These are phyloP conservation scores for Rachycentron canadum DNA, from an alignment of 2,797 vertebrate species.

Conservation along the genomic window DNA sequence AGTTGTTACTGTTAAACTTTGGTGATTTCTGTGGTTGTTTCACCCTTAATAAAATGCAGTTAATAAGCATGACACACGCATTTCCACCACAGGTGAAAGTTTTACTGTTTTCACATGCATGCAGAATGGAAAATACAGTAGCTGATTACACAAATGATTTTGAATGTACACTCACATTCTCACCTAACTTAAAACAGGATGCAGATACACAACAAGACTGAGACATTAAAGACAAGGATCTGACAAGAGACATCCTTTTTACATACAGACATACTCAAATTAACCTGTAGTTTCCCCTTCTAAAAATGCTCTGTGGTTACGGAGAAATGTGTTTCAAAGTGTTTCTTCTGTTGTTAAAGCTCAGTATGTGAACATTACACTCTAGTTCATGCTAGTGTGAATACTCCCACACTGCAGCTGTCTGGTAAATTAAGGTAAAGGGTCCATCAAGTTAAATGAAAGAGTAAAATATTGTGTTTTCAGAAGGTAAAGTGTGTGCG, in stretches of 20 bases:
- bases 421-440: constrained; percentile 2
- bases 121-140: constrained; percentile 2
- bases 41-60: constrained; percentile 1
- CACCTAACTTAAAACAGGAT: background rate
- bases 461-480: constrained; percentile 10
- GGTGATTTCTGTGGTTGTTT: constrained; percentile 24
- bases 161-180: constrained; percentile 1
- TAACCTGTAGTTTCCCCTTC: background rate
- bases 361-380: constrained; percentile 8
- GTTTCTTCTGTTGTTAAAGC: background rate
- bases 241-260: constrained; percentile 14
- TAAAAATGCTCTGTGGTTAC: background rate
- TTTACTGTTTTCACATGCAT: background rate
- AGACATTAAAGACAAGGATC: background rate
- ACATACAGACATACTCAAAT: constrained; percentile 6
- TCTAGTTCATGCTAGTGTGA: background rate
- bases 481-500: constrained; percentile 31
- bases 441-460: constrained; percentile 5
- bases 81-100: background rate
- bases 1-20: constrained; percentile 2
- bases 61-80: background rate
- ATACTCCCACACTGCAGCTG: constrained; percentile 3
- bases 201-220: constrained; percentile 12
- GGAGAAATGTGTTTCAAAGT: constrained; percentile 4
- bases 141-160: background rate